Base-by-base conservation (phyloP, 2,888 invertebrate species). In the Halocaridina rubra region DNA sequence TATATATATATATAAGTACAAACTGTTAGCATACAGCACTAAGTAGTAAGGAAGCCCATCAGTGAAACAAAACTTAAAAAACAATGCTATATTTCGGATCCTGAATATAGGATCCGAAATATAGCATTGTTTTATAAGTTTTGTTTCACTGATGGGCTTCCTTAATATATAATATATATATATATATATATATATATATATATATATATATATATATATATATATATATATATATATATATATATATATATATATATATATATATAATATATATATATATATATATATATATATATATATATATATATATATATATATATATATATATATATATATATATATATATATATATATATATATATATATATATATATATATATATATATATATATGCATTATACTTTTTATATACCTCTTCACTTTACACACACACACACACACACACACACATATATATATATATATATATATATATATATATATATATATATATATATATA, bases 381-480 rank as follows among this genome's bases (percentile, higher is more conserved):
- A 76, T 57, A 76, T 76, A 76, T 57, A 53, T 53, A 53, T 13
- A 53, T 53, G 19, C 5, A 53, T 67, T 29, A 3, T 3, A 64
- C 30, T 19, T 67, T 67, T 0, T 30, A 27, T 19, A 4, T 67
- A 29, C 3, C 3, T 29, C 16, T 22, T 16, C 22, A 22, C 8
- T 3, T 10, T 19, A 67, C n/a, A 19, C 22, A 69, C 2, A 69
- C 27, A 69, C n/a, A 69, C n/a, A 69, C n/a, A 69, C 2, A 69
- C n/a, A 69, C n/a, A 69, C n/a, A 69, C n/a, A 27, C 10, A 27
- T 24, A 69, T 69, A 69, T 61, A 67, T 27, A 78, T 78, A 78
- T 59, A 76, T 76, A 76, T 76, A 76, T 76, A 76, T 76, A 76
- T 78, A 78, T 78, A 78, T 78, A 64, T 78, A 78, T 78, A 78